Evolutionary conservation across 2,888 invertebrate genomes (phyloP), one percentile per base, ranked within the genome.

Genomic region (Opisthograptis luteolata): DNA sequence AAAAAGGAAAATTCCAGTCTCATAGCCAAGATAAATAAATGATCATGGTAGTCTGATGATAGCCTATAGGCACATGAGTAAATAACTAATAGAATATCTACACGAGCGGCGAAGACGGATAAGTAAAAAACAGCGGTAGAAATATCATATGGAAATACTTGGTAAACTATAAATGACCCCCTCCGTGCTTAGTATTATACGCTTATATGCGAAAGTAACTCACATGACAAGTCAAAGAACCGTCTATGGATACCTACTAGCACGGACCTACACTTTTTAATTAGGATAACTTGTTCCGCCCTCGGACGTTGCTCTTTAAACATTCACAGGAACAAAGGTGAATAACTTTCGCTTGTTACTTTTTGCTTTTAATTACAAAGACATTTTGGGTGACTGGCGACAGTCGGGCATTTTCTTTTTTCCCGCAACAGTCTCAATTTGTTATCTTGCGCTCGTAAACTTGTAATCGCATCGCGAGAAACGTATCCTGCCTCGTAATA

Each of bases 401-500:
- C 47, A 35, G 28, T 12, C 28, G 19, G 8, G 12, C 22, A n/a
- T n/a, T n/a, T n/a, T n/a, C n/a, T n/a, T n/a, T n/a, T n/a, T n/a
- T n/a, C n/a, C 30, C 39, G n/a, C 27, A 22, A 31, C 30, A 36
- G 12, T 25, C 22, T 3, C 25, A 28, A 25, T 27, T 31, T 46
- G 51, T 52, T 59, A 59, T 59, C 53, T 39, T 32, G 8, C 28
- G 36, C 40, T 57, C 58, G 52, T 59, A 54, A 59, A 51, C 44
- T 41, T 32, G 41, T 52, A 54, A 55, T 55, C 58, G 45, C 28
- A 32, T 59, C 41, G 32, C 46, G 40, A 50, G 60, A 43, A 58
- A 50, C 59, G 60, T 63, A 65, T 62, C 59, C 59, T 51, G 55
- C 27, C 53, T 48, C 43, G 44, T 56, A 58, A 51, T 47, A 53